These are phyloP conservation scores for Chrysocyon brachyurus DNA, from an alignment of 2,797 vertebrate species.

Conservation along the genomic window DNA sequence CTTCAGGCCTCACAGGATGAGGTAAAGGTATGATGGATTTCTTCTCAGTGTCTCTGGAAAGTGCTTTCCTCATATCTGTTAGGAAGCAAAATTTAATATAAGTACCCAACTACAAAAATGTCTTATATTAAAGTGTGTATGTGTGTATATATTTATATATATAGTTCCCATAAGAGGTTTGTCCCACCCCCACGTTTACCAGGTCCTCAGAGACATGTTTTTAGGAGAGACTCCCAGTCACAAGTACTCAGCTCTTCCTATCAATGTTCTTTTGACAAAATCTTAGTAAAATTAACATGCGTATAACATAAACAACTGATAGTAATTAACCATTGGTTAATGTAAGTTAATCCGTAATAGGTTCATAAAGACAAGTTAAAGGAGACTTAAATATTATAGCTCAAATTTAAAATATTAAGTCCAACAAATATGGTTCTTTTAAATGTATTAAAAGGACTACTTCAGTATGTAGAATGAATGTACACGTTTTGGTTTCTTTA, in stretches of 20 bases:
- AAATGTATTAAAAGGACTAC: neutral
- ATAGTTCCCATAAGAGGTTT: neutral
- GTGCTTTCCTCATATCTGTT: slow-evolving; percentile 97
- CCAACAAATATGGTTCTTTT: neutral
- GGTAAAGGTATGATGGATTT: slow-evolving; percentile 97
- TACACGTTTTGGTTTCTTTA: neutral
- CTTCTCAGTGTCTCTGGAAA: slow-evolving; percentile 97
- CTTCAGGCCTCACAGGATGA: slow-evolving; percentile 97
- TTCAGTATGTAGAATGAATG: neutral
- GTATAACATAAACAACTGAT: neutral
- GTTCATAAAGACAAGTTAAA: neutral
- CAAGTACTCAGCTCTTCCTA: neutral
- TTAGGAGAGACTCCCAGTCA: neutral
- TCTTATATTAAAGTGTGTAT: neutral
- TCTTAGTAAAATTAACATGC: neutral
- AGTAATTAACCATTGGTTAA: slow-evolving; percentile 17
- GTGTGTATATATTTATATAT: too few relatives aligned
- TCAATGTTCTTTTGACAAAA: neutral
- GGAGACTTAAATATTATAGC: slow-evolving; percentile 1
- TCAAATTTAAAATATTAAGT: neutral
- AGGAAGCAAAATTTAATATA: slow-evolving; percentile 57
- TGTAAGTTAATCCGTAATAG: neutral
- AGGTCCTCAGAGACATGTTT: neutral
- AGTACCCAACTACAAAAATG: neutral
- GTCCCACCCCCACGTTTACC: neutral